Evolutionary conservation across 2,797 vertebrate species (phyloP).

Genomic region (Periparus ater): DNA sequence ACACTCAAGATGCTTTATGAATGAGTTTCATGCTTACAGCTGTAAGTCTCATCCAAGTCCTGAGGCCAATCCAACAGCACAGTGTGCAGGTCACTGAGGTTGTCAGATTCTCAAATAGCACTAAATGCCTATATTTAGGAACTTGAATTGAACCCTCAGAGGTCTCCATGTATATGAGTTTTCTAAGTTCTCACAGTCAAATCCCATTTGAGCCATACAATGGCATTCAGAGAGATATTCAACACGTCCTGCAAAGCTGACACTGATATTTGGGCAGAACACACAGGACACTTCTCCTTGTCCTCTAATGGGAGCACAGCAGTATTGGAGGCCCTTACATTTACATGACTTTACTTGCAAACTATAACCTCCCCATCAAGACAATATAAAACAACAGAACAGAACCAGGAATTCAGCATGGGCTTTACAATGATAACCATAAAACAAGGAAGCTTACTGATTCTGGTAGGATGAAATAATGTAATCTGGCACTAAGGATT

Average conservation of each 20-base stretch:
- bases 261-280: neutral
- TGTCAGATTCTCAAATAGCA: neutral
- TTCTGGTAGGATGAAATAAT: neutral
- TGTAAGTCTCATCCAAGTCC: neutral
- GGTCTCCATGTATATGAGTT: neutral
- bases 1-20: neutral
- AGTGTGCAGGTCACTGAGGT: neutral
- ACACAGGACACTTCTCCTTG: neutral
- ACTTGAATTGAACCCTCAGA: neutral
- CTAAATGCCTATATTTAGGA: neutral
- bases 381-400: neutral
- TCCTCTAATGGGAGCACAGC: neutral
- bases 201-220: accelerated
- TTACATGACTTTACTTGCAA: neutral
- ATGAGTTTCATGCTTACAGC: neutral
- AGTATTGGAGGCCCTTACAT: neutral
- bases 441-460: neutral
- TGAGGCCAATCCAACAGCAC: neutral
- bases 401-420: neutral
- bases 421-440: neutral
- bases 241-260: neutral
- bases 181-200: neutral
- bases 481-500: neutral
- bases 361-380: accelerated
- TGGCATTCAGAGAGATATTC: neutral